Conservation (phyloP, 2,113 vertebrate species). For the Halichoeres trimaculatus region DNA sequence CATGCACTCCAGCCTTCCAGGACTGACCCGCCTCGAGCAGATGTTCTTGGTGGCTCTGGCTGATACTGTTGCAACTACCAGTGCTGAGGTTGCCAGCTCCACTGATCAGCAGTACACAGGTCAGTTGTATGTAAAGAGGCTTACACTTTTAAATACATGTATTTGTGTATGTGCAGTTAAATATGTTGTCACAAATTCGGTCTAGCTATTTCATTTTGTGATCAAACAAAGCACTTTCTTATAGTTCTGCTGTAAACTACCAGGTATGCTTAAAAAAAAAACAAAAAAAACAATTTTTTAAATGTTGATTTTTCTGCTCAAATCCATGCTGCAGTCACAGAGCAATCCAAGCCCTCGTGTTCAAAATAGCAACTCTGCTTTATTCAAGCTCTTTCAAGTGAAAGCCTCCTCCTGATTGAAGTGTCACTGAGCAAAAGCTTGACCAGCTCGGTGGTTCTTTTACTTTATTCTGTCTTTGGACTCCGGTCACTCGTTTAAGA, state of each 20-base stretch:
- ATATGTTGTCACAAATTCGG: background rate
- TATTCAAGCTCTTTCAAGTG: conserved; percentile 4
- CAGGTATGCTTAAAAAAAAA: background rate
- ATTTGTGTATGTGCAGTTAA: background rate
- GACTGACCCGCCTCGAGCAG: conserved; percentile 96
- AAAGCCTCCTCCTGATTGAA: background rate
- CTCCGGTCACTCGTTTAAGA: background rate
- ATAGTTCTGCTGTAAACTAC: background rate
- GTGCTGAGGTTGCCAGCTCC: conserved; percentile 92
- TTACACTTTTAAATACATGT: background rate
- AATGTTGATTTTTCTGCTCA: background rate
- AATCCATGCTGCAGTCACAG: background rate
- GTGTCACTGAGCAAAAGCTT: background rate
- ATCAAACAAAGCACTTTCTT: background rate
- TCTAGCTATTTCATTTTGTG: background rate
- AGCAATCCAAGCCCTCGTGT: background rate
- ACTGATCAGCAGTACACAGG: conserved; percentile 93
- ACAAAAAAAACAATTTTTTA: no score
- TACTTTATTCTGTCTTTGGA: background rate
- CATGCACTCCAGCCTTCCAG: conserved; percentile 98
- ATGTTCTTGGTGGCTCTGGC: conserved; percentile 98
- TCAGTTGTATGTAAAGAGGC: conserved; percentile 61
- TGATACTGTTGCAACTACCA: conserved; percentile 96
- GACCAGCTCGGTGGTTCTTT: background rate
- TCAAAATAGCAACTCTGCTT: background rate